Base-by-base conservation (phyloP, 1,140 invertebrate species). In the Drosophila kikkawai region DNA sequence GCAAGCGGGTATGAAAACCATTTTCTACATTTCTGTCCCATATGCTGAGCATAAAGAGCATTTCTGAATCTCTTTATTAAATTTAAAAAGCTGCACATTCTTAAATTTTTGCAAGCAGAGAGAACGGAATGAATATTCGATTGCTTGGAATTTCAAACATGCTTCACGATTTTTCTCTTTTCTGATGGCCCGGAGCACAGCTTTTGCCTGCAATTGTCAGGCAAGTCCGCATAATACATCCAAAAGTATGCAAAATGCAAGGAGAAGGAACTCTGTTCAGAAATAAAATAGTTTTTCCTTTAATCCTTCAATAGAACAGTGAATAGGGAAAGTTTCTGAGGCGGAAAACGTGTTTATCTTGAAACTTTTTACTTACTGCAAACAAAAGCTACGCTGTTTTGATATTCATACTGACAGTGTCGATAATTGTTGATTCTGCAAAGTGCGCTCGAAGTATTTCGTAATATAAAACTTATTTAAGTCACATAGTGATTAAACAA, bases 301-400 rank as follows among this genome's bases (percentile, higher is more conserved):
- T 58, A 80, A 71, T 71, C 77, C 66, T 47, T 71, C 67, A 65
- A 84, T 80, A 70, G 48, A 64, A 78, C 71, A 64, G 79, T 59
- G 79, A 82, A 75, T 70, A 70, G 51, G 41, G n/a, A 37, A 75
- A 79, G 68, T 70, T 66, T 29, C 44, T 60, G 41, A 29, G 64
- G 59, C 59, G 45, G 34, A 61, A 77, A 48, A 58, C 53, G 36
- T 36, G 29, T 64, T 41, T 55, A 56, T 56, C 36, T n/a, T 8
- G 22, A 26, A 44, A 57, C 36, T 13, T 44, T 22, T 26, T 75
- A 39, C 57, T 55, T 32, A 39, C 29, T 32, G 32, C 34, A 61
- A 59, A 64, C 53, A 80, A 75, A 63, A 42, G 11, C 15, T 1
- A 1, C 15, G 9, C 13, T 26, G 7, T 26, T 57, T 41, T 22